These are phyloP conservation scores for Plutella xylostella DNA, from an alignment of 2,888 invertebrate species.

Conservation along the genomic window DNA sequence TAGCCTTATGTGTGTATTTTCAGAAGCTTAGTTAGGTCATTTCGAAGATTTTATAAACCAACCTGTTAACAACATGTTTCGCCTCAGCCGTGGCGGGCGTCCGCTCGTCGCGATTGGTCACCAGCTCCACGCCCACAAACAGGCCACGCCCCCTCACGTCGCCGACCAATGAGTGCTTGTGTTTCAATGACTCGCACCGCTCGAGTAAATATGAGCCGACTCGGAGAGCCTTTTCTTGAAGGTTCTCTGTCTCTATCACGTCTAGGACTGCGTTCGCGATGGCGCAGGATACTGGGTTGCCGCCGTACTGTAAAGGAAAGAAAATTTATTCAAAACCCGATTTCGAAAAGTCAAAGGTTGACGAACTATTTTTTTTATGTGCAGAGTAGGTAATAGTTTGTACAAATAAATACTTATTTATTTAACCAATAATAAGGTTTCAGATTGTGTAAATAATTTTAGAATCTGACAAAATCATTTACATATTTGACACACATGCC, in stretches of 20 bases:
- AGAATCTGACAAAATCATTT: too few species aligned
- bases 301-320: conserved; percentile 81
- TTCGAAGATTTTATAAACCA: too few species aligned
- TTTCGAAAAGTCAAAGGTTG: too few species aligned
- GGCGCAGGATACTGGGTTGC: conserved; percentile 98
- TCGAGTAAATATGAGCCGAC: conserved; percentile 86
- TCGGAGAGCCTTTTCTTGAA: conserved; percentile 83
- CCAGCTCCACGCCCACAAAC: conserved; percentile 95
- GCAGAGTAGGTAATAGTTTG: too few species aligned
- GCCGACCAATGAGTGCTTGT: conserved; percentile 84
- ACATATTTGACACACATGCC: too few species aligned
- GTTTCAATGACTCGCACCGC: conserved; percentile 75
- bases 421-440: too few species aligned
- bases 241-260: conserved; percentile 88
- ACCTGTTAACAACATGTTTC: conserved; percentile 78
- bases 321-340: background rate
- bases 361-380: too few species aligned
- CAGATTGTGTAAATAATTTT: too few species aligned
- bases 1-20: too few species aligned
- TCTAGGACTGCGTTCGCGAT: conserved; percentile 95
- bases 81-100: conserved; percentile 89
- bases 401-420: too few species aligned
- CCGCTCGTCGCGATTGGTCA: conserved; percentile 79
- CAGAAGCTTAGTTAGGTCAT: too few species aligned
- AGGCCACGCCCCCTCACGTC: conserved; percentile 92